These are phyloP conservation scores for Elachura formosa DNA, from an alignment of 2,113 vertebrate genomes.

Conservation along the genomic window DNA sequence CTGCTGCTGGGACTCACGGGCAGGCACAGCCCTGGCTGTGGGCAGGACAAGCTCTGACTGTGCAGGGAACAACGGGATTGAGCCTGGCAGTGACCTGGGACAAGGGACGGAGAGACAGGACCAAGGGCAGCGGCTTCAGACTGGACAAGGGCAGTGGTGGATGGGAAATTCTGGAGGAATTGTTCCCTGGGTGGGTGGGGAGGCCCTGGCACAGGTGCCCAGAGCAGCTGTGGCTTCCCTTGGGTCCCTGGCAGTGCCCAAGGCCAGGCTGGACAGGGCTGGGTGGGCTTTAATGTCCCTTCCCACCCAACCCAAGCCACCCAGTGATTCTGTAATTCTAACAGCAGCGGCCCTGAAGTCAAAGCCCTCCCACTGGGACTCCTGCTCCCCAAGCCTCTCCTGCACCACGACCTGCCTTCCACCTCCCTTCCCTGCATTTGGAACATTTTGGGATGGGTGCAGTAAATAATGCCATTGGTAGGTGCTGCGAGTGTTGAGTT, in stretches of 20 bases:
- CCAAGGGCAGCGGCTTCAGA: neutral
- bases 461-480: fast-evolving
- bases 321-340: neutral
- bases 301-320: neutral
- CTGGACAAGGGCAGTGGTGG: neutral
- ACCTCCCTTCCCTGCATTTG: fast-evolving
- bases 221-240: too few species aligned
- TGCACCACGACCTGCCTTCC: fast-evolving
- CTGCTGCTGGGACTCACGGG: too few species aligned
- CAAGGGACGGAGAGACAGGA: neutral
- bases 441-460: neutral
- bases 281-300: fast-evolving
- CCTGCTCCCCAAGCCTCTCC: neutral
- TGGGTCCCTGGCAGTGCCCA: neutral
- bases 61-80: neutral
- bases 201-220: neutral
- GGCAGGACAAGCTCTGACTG: neutral
- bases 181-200: neutral
- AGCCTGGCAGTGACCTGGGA: neutral
- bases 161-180: neutral
- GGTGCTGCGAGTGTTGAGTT: neutral
- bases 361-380: neutral
- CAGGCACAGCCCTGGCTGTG: neutral
- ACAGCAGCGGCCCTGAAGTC: neutral
- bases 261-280: fast-evolving